These are phyloP conservation scores for Leptinotarsa undecemlineata DNA, from an alignment of 1,140 invertebrate species.

Conservation along the genomic window DNA sequence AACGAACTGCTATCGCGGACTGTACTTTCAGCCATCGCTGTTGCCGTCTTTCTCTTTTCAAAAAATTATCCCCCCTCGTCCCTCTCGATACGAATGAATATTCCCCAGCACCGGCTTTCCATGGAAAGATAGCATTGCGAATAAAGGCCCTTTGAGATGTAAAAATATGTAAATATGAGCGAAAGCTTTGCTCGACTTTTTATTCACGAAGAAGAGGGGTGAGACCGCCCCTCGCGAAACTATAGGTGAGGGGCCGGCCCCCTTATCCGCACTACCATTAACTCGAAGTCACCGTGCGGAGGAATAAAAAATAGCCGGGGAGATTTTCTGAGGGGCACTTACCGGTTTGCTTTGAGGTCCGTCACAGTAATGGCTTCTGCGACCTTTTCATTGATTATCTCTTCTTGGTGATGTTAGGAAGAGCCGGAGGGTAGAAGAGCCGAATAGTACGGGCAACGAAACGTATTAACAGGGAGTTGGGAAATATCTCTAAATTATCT, in stretches of 20 bases:
- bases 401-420: not conserved
- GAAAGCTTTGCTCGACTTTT: conserved; percentile 46
- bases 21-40: conserved; percentile 47
- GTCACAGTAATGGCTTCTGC: conserved; percentile 23
- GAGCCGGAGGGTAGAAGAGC: not conserved
- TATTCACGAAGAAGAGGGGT: conserved; percentile 28
- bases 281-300: conserved; percentile 37
- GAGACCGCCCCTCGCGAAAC: conserved; percentile 40
- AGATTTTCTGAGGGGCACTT: conserved; percentile 20
- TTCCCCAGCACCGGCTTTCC: conserved; percentile 38
- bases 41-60: conserved; percentile 37
- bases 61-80: conserved; percentile 39
- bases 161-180: conserved; percentile 52
- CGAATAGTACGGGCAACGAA: too few relatives aligned
- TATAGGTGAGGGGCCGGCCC: conserved; percentile 42
- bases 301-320: conserved; percentile 26
- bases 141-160: conserved; percentile 46
- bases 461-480: too few relatives aligned
- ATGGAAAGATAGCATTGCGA: conserved; percentile 44
- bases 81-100: conserved; percentile 38
- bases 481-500: too few relatives aligned
- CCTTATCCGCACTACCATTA: conserved; percentile 37
- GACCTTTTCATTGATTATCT: conserved; percentile 15
- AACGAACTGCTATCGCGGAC: conserved; percentile 32
- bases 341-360: conserved; percentile 23